Evolutionary conservation across 1,140 invertebrate species (phyloP), one percentile per base, ranked within the genome.

Genomic region (Orchestia grillus): DNA sequence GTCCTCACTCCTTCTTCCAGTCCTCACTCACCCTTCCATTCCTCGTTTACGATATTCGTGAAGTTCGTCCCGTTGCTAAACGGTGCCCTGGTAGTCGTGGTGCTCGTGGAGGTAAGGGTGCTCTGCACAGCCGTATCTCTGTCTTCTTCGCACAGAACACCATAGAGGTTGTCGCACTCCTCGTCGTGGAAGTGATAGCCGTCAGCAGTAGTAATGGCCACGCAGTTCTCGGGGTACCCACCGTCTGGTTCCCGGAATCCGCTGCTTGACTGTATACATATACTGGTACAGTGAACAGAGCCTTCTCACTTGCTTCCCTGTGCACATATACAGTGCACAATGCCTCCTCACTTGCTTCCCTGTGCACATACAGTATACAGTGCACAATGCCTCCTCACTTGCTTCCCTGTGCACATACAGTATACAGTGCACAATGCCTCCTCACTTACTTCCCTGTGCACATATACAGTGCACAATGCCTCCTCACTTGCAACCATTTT

Each of bases 161-260:
- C 92, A 6, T 44, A 44, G 6, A n/a, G 16, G 19, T 8, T 45
- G 44, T 45, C 44, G 92, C 92, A 94, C 44, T 94, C 92, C 40
- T 44, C 44, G 92, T 94, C 92, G 36, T 94, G 92, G 44, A 94
- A 94, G n/a, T 45, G 92, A 47, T 94, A 94, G 44, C 43, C 92
- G 43, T 47, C 40, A 40, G 28, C 44, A 40, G 43, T 36, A 0
- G 15, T 4, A 11, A 94, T 94, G 8, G 23, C 43, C 11, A 94
- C 92, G 92, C 92, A 94, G 44, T 94, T 94, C 44, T 94, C 44
- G 16, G 19, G 0, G 40, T 0, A 47, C 0, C 92, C 92, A 19
- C 92, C 92, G 40, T n/a, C 47, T n/a, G 92, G 92, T n/a, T 94
- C 92, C 44, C 92, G 43, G n/a, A n/a, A n/a, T n/a, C n/a, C n/a